Conservation (phyloP, 2,888 invertebrate species). For the Andrena trimmerana region DNA sequence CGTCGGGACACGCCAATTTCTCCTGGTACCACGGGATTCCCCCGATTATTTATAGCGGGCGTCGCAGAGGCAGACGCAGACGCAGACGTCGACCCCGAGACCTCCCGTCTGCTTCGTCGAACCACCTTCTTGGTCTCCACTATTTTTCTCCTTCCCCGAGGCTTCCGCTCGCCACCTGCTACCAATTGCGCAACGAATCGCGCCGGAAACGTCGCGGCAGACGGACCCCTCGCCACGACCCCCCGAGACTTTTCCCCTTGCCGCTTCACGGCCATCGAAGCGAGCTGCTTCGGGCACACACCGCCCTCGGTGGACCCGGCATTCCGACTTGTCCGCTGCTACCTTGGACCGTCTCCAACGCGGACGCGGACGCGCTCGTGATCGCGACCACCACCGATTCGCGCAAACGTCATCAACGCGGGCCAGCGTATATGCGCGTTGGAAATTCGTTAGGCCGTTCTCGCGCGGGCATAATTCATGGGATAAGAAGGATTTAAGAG, state of each 20-base stretch:
- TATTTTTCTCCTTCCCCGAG: neutral
- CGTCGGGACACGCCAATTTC: slow-evolving; percentile 56
- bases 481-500: slow-evolving; percentile 63
- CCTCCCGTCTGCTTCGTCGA: slow-evolving; percentile 54
- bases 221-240: neutral
- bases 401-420: neutral
- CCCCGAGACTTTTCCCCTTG: neutral
- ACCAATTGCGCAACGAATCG: slow-evolving; percentile 61
- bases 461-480: slow-evolving; percentile 60
- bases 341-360: slow-evolving; percentile 71
- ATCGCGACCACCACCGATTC: neutral
- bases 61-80: slow-evolving; percentile 48
- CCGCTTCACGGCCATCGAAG: no score
- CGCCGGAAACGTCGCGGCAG: neutral
- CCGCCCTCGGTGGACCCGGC: neutral
- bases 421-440: neutral
- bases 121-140: slow-evolving; percentile 59
- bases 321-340: slow-evolving; percentile 44
- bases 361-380: slow-evolving; percentile 36
- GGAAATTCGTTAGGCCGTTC: slow-evolving; percentile 27
- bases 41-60: slow-evolving; percentile 79
- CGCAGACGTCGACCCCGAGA: slow-evolving; percentile 18
- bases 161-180: slow-evolving; percentile 65
- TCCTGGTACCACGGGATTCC: slow-evolving; percentile 75
- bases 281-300: no score